Base-by-base conservation (phyloP, 2,113 vertebrate species). In the Procapra przewalskii region DNA sequence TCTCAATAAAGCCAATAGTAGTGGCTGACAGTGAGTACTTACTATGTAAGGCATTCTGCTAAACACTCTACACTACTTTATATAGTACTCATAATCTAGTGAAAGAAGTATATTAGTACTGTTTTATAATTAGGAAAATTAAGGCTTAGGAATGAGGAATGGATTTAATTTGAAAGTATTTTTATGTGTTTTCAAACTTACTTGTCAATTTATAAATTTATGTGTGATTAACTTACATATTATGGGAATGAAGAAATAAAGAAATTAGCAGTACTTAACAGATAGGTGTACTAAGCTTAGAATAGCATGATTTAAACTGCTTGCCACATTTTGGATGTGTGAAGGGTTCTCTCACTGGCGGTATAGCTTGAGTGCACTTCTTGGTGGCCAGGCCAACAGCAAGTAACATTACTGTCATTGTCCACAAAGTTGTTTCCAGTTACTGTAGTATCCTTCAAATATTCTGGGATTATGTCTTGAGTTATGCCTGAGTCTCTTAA, bases 201-300 rank as follows among this genome's bases (percentile, higher is more conserved):
- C 60, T 54, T 90, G 16, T 84, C 10, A 93, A 75, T 88, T 93
- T 96, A 87, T 82, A 89, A 79, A 82, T 97, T 62, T 77, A 55
- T 96, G 40, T 96, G n/a, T 90, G 64, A 59, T 94, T 89, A 64
- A 87, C 82, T 94, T 90, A 5, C 21, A 83, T 77, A 27, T 79
- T 77, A 93, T 52, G 31, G 57, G 4, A 52, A 71, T 36, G 71
- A 93, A 82, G 21, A 59, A 55, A 90, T 94, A 96, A 62, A 77
- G 27, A 87, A 81, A 96, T 96, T 40, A 92, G 55, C 6, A 67
- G 4, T 64, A 85, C 52, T 81, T 89, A 48, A 54, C 11, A 92
- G 25, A 31, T n/a, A 59, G 27, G 43, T 87, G 21, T 60, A 92
- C 17, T 60, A 86, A 90, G 8, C 60, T 94, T 90, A 43, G 77